Evolutionary conservation across 2,888 invertebrate species (phyloP).

Genomic region (Dyspetes luteomarginatus): DNA sequence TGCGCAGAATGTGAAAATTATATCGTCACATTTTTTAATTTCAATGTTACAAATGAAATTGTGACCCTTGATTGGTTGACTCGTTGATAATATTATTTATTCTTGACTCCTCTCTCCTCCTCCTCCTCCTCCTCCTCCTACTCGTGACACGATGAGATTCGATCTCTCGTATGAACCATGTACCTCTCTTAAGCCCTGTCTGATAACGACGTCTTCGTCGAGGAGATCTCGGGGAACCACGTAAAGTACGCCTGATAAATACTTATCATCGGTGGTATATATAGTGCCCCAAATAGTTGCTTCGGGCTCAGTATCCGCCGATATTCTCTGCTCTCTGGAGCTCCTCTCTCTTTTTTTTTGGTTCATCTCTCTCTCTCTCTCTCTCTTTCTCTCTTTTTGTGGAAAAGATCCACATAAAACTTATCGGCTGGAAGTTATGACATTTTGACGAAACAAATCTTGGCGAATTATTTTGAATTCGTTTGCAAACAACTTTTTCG

Average conservation of each 20-base stretch:
- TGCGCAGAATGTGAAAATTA: constrained; percentile 30
- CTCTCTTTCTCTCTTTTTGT: background rate
- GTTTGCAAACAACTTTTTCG: background rate
- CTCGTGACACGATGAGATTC: constrained; percentile 46
- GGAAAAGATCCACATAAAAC: background rate
- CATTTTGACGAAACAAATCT: background rate
- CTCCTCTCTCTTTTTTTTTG: constrained; percentile 14
- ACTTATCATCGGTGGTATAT: constrained; percentile 80
- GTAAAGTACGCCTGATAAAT: constrained; percentile 77
- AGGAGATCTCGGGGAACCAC: constrained; percentile 74
- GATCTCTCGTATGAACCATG: constrained; percentile 74
- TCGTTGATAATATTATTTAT: constrained; percentile 63
- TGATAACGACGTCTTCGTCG: constrained; percentile 75
- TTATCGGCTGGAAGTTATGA: constrained; percentile 1
- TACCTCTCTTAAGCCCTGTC: constrained; percentile 72
- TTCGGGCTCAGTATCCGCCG: constrained; percentile 76
- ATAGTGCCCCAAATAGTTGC: constrained; percentile 78
- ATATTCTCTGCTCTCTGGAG: constrained; percentile 63
- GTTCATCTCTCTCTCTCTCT: background rate
- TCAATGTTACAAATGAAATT: constrained; percentile 68
- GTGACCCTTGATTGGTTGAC: constrained; percentile 70
- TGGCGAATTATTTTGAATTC: background rate
- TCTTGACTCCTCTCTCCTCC: constrained; percentile 52
- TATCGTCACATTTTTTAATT: constrained; percentile 52
- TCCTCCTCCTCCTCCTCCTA: constrained; percentile 56